phyloP scores from a whole-genome alignment of 2,113 vertebrate genomes.

The Tetrao urogallus region DNA sequence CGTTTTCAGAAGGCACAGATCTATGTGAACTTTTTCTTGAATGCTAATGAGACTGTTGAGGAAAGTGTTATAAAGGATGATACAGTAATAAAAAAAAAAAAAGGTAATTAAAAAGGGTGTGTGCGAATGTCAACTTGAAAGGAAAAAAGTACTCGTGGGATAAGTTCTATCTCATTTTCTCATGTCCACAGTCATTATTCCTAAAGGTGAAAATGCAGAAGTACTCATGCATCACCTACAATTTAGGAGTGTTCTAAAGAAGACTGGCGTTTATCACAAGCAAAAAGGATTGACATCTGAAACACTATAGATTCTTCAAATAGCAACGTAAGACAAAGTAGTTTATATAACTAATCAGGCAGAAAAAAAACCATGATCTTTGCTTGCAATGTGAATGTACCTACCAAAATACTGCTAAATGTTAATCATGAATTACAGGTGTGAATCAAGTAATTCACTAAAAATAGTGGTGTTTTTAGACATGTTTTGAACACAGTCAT shows the following conservation, averaged over 20 bases:
- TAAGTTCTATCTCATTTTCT: slow-evolving; percentile 7
- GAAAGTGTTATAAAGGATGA: neutral
- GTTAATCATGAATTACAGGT: neutral
- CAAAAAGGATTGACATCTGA: neutral
- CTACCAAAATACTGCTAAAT: neutral
- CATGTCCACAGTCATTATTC: neutral
- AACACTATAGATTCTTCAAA: neutral
- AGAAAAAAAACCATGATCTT: neutral
- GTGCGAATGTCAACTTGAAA: neutral
- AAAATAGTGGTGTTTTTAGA: neutral
- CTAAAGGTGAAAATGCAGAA: slow-evolving; percentile 3
- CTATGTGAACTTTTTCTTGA: slow-evolving; percentile 21
- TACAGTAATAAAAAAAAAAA: neutral
- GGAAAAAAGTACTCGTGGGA: neutral
- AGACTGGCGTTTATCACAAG: neutral
- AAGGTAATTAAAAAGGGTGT: neutral
- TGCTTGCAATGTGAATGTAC: neutral
- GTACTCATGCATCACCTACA: neutral
- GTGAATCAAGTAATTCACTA: neutral
- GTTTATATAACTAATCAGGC: neutral
- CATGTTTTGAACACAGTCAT: neutral
- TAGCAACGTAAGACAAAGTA: neutral
- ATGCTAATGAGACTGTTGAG: neutral
- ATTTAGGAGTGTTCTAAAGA: neutral
- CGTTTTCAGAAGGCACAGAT: neutral